A percentile compares a stretch with the other conserved stretches of the same genome.
Evolutionary conservation across 2,797 vertebrate species (phyloP).

Genomic region (Argyrosomus regius): DNA sequence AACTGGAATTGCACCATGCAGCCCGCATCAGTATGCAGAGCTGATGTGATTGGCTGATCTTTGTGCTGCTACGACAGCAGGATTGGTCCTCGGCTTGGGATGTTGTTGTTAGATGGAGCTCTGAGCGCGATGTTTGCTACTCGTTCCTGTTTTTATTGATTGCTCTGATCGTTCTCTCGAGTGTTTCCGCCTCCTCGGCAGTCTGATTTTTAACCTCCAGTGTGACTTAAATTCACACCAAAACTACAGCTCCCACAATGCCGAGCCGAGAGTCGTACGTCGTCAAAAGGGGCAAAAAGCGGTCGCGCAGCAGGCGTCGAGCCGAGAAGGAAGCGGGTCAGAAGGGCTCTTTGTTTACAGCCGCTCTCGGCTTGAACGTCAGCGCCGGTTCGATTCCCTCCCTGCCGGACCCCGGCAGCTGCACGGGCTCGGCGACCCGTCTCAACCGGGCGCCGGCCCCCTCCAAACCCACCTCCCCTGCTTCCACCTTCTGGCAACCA

Average conservation of each 20-base stretch:
- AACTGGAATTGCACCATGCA: conserved; percentile 55
- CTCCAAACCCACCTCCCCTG: conserved; percentile 89
- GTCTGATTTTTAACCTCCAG: neutral
- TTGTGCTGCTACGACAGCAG: conserved; percentile 43
- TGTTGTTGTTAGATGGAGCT: conserved; percentile 58
- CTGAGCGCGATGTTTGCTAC: neutral
- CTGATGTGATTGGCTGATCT: conserved; percentile 67
- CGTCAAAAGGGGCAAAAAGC: conserved; percentile 83
- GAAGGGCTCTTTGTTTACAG: conserved; percentile 87
- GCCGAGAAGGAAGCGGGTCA: conserved; percentile 87
- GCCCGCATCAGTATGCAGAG: conserved; percentile 38
- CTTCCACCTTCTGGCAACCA: conserved; percentile 94
- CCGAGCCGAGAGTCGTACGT: conserved; percentile 90
- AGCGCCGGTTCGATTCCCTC: conserved; percentile 61
- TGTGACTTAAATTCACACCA: conserved; percentile 6
- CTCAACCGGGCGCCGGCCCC: conserved; percentile 36
- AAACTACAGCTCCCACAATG: conserved; percentile 80
- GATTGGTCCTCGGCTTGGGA: conserved; percentile 54
- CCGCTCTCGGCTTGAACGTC: conserved; percentile 89
- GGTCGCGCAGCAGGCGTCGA: conserved; percentile 77
- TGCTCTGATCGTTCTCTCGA: neutral
- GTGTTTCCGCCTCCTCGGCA: neutral
- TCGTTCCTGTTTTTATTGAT: neutral
- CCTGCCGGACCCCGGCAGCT: conserved; percentile 40
- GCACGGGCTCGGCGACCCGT: conserved; percentile 10